Conservation (phyloP, 2,797 vertebrate species). For the Echiichthys vipera region DNA sequence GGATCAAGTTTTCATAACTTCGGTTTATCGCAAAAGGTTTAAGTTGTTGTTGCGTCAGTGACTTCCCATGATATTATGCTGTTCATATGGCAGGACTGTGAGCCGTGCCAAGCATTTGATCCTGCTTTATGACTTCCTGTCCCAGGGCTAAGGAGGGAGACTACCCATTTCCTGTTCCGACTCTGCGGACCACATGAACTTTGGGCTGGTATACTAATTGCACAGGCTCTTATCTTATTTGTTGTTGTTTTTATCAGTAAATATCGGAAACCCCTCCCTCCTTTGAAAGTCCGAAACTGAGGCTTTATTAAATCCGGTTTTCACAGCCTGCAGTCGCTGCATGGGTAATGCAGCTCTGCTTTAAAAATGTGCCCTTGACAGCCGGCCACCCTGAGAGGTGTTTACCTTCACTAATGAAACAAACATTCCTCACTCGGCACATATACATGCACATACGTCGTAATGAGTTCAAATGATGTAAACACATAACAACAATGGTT, state of each 20-base stretch:
- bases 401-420: slow-evolving; percentile 31
- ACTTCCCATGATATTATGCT: slow-evolving; percentile 47
- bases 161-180: slow-evolving; percentile 63
- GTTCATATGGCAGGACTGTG: slow-evolving; percentile 42
- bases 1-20: slow-evolving; percentile 26
- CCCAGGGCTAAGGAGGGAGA: slow-evolving; percentile 58
- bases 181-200: slow-evolving; percentile 22
- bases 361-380: slow-evolving; percentile 11
- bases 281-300: background rate
- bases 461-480: slow-evolving; percentile 32
- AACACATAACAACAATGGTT: slow-evolving; percentile 5
- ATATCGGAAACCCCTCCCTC: slow-evolving; percentile 1
- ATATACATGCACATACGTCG: background rate
- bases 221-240: slow-evolving; percentile 15
- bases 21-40: slow-evolving; percentile 1
- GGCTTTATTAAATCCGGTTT: slow-evolving; percentile 5
- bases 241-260: slow-evolving; percentile 19
- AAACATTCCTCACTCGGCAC: slow-evolving; percentile 18
- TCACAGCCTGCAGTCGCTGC: no score
- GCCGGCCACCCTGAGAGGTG: slow-evolving; percentile 35
- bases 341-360: no score
- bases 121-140: slow-evolving; percentile 77
- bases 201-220: slow-evolving; percentile 1
- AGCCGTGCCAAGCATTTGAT: slow-evolving; percentile 68
- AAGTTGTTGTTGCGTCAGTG: slow-evolving; percentile 17